Conservation (phyloP, 2,113 vertebrate genomes). For the Larimichthys polyactis region DNA sequence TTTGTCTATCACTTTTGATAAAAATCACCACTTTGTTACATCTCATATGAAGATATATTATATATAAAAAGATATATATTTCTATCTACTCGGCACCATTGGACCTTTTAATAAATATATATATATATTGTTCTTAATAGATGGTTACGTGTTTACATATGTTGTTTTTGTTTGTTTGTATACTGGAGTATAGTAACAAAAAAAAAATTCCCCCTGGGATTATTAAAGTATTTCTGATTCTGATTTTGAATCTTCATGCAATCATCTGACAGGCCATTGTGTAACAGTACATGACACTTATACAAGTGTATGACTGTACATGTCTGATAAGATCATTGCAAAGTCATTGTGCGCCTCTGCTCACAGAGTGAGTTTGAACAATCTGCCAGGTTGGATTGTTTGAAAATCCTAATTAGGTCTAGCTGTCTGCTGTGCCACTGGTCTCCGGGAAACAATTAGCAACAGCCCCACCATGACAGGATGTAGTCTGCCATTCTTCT, state of each 20-base stretch:
- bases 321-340: conserved; percentile 34
- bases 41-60: background rate
- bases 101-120: too few species aligned
- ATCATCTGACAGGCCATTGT: background rate
- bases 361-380: conserved; percentile 5
- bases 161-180: too few species aligned
- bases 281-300: conserved; percentile 10
- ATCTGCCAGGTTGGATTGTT: conserved; percentile 65
- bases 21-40: background rate
- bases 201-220: too few species aligned
- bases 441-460: conserved; percentile 77
- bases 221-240: too few species aligned
- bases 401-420: conserved; percentile 69
- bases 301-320: background rate
- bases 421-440: conserved; percentile 64
- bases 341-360: conserved; percentile 36
- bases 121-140: too few species aligned
- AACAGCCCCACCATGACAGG: conserved; percentile 64
- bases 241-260: background rate
- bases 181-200: too few species aligned
- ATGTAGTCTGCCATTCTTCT: conserved; percentile 57
- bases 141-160: too few species aligned
- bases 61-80: background rate
- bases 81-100: background rate
- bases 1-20: too few species aligned